These are phyloP conservation scores for Ophiothrix spiculata DNA, from an alignment of 35 echinoderm and acorn worm species.

Conservation along the genomic window DNA sequence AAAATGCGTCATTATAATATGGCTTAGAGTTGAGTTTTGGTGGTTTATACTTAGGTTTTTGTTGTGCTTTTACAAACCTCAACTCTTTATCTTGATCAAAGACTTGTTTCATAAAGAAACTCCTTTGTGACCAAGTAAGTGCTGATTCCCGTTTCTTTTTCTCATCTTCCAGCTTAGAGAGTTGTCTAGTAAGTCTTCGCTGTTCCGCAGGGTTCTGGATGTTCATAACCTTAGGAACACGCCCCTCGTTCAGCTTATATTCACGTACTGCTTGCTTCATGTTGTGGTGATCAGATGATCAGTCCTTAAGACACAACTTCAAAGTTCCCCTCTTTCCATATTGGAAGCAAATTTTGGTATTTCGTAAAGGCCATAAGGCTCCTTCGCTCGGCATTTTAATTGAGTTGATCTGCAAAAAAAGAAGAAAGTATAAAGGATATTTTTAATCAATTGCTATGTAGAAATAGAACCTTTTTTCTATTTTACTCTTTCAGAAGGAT, in stretches of 20 bases:
- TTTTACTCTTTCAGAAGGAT: no score
- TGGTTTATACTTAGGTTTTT: conserved; percentile 54
- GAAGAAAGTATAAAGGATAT: no score
- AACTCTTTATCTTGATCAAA: conserved; percentile 86
- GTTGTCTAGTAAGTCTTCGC: conserved; percentile 41
- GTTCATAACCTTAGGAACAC: not conserved
- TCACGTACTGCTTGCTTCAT: not conserved
- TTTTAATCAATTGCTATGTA: no score
- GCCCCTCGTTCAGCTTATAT: not conserved
- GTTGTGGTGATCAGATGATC: no score
- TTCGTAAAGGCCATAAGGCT: no score
- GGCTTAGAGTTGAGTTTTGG: not conserved
- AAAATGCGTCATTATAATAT: not conserved
- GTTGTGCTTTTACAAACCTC: conserved; percentile 78
- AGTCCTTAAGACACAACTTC: no score
- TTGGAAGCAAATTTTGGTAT: no score
- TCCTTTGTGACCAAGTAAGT: conserved; percentile 78
- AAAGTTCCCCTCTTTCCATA: no score
- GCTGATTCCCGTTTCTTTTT: conserved; percentile 54
- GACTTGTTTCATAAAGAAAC: conserved; percentile 91
- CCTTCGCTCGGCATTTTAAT: no score
- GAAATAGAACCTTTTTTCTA: no score
- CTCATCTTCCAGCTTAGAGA: conserved; percentile 59
- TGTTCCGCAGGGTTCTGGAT: conserved; percentile 67
- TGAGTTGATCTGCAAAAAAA: no score